Conservation (phyloP, 2,797 vertebrate species). For the Nannoperca australis region DNA sequence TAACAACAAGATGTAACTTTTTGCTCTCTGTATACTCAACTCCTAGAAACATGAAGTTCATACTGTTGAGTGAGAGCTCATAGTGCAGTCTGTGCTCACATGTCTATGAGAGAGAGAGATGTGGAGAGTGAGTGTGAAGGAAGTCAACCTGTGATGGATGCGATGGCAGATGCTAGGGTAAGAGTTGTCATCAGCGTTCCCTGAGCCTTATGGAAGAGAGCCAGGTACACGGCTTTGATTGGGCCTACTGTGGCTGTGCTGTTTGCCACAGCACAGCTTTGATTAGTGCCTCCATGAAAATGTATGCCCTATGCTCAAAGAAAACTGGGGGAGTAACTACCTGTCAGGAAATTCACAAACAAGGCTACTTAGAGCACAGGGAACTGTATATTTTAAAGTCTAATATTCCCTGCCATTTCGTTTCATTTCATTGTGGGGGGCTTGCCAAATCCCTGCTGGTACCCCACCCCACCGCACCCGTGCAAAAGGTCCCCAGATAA, state of each 20-base stretch:
- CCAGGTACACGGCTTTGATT: constrained; percentile 81
- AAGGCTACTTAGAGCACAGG: constrained; percentile 83
- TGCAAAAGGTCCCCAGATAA: constrained; percentile 76
- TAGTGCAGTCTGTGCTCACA: constrained; percentile 47
- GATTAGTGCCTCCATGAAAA: constrained; percentile 87
- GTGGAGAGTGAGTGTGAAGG: constrained; percentile 68
- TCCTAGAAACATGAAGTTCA: constrained; percentile 34
- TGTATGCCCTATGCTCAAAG: constrained; percentile 84
- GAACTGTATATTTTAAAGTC: constrained; percentile 86
- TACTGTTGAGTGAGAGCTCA: constrained; percentile 57
- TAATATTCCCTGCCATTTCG: constrained; percentile 79
- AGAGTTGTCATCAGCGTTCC: constrained; percentile 81
- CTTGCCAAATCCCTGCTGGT: constrained; percentile 80
- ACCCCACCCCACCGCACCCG: constrained; percentile 67
- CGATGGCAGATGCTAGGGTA: constrained; percentile 77
- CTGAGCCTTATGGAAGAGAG: constrained; percentile 77
- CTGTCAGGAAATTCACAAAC: constrained; percentile 87
- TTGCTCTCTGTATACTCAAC: constrained; percentile 28
- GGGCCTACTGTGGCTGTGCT: constrained; percentile 77
- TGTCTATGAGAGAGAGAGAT: constrained; percentile 55
- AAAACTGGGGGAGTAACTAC: constrained; percentile 86
- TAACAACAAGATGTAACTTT: constrained; percentile 37
- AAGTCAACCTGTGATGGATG: constrained; percentile 76
- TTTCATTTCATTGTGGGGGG: constrained; percentile 80
- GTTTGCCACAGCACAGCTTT: constrained; percentile 82